These are phyloP conservation scores for Heliconius ethilla DNA, from an alignment of 2,888 invertebrate genomes.

Conservation along the genomic window DNA sequence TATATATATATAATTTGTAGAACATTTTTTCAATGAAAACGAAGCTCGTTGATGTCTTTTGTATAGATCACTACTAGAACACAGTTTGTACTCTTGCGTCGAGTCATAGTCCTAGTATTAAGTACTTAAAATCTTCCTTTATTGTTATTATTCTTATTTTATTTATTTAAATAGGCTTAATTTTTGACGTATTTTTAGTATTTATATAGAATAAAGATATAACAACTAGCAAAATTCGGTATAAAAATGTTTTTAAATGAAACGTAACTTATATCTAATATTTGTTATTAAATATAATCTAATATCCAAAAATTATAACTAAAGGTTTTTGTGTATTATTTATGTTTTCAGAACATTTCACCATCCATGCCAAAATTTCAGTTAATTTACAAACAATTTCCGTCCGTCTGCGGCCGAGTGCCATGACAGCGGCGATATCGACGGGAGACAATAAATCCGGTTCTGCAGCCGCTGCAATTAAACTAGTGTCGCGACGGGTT, in stretches of 20 bases:
- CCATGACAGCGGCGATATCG: slow-evolving; percentile 67
- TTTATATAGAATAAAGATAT: not conserved
- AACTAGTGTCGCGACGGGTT: slow-evolving; percentile 78
- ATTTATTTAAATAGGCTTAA: not conserved
- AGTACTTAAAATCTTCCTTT: not conserved
- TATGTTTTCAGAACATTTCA: slow-evolving; percentile 11
- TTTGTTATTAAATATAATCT: not conserved
- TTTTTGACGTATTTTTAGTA: not conserved
- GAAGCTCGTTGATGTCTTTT: slow-evolving; percentile 71
- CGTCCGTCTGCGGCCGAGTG: slow-evolving; percentile 47
- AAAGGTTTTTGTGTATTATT: too few relatives aligned
- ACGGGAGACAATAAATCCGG: slow-evolving; percentile 79
- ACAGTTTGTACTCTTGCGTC: slow-evolving; percentile 48
- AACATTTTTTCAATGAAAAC: slow-evolving; percentile 7
- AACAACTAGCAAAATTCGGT: not conserved
- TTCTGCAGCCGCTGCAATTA: slow-evolving; percentile 79
- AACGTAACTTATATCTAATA: not conserved
- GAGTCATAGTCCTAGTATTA: not conserved
- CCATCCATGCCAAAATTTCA: slow-evolving; percentile 33
- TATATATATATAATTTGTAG: too few relatives aligned
- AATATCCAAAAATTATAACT: not conserved
- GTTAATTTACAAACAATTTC: slow-evolving; percentile 46
- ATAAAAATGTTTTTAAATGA: not conserved
- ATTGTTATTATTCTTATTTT: not conserved
- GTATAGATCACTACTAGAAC: slow-evolving; percentile 46